phyloP scores from a whole-genome alignment of 1,140 invertebrate species.

The Marisa cornuarietis region DNA sequence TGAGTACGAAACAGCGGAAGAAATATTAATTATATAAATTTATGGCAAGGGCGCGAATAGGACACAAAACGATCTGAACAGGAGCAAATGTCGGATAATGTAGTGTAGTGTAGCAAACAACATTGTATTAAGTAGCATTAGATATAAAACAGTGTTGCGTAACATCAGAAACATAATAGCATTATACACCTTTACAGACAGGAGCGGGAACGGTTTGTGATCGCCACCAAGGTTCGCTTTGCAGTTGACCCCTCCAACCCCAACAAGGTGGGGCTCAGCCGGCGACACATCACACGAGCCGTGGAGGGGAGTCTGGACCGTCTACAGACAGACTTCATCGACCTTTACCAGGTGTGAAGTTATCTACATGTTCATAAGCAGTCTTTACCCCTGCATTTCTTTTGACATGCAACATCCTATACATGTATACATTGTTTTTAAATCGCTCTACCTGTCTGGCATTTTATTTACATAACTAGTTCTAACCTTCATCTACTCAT shows the following conservation, averaged over 20 bases:
- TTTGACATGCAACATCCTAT: too few relatives aligned
- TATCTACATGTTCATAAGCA: too few relatives aligned
- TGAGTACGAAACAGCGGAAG: not conserved
- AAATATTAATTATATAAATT: not conserved
- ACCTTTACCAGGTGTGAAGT: slow-evolving; percentile 28
- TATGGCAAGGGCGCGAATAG: not conserved
- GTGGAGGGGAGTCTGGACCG: slow-evolving; percentile 27
- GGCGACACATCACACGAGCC: slow-evolving; percentile 27
- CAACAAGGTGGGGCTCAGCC: slow-evolving; percentile 19
- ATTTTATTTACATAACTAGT: too few relatives aligned
- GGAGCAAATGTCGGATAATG: not conserved
- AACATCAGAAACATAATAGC: not conserved
- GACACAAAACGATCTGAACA: not conserved
- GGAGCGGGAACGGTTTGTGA: not conserved
- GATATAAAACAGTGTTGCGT: not conserved
- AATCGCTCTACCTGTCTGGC: too few relatives aligned
- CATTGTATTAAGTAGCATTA: not conserved
- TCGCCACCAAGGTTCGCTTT: not conserved
- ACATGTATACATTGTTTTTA: too few relatives aligned
- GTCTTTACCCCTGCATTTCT: too few relatives aligned
- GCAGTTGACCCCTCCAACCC: not conserved
- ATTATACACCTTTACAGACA: not conserved
- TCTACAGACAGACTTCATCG: slow-evolving; percentile 28
- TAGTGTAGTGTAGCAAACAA: not conserved
- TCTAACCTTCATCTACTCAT: too few relatives aligned